Conservation (phyloP, 2,888 invertebrate species). For the Adelphocoris suturalis region DNA sequence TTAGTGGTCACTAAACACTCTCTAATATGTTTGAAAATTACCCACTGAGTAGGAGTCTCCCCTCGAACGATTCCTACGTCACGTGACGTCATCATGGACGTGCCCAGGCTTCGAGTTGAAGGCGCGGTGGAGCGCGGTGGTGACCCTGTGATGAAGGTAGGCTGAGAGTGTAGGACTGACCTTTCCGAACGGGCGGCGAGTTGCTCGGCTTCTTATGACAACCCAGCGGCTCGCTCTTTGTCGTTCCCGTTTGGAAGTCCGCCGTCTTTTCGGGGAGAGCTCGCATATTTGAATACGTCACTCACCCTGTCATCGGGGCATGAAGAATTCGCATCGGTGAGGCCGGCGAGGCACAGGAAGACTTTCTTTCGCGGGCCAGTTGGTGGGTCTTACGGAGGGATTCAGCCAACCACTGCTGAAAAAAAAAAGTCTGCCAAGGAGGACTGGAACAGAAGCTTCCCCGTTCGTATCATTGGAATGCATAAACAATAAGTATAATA, state of each 20-base stretch:
- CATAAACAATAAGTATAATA: no score
- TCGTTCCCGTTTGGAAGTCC: not conserved
- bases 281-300: conserved; percentile 33
- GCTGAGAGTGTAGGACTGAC: not conserved
- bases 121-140: not conserved
- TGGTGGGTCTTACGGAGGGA: not conserved
- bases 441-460: not conserved
- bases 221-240: conserved; percentile 19
- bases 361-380: not conserved
- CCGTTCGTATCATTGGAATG: no score
- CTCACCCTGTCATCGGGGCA: conserved; percentile 35
- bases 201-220: conserved; percentile 36
- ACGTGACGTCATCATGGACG: not conserved
- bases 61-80: not conserved
- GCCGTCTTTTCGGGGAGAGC: not conserved
- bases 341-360: not conserved
- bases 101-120: not conserved
- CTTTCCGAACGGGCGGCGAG: conserved; percentile 31
- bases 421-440: not conserved
- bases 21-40: no score
- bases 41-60: no score
- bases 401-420: not conserved
- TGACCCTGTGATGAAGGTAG: conserved; percentile 18
- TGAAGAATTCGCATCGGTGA: not conserved
- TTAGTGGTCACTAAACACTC: no score